Evolutionary conservation across 1,140 invertebrate genomes (phyloP).

Genomic region (Philaenus spumarius): DNA sequence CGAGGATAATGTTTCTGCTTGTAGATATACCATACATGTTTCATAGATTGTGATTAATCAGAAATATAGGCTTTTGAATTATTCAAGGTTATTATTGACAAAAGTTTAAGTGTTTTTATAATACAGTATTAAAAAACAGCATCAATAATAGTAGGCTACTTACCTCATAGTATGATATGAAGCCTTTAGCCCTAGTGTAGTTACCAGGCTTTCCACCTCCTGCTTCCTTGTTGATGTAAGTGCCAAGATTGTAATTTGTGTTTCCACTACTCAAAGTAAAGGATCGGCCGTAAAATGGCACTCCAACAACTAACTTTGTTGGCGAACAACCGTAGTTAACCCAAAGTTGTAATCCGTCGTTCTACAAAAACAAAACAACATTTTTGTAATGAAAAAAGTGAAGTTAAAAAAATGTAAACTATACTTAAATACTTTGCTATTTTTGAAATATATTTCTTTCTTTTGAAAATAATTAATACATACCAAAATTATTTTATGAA

Average conservation of each 20-base stretch:
- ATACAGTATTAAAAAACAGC: no score
- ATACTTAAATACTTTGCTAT: no score
- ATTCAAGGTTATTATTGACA: background rate
- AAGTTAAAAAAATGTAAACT: no score
- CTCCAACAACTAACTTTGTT: slow-evolving; percentile 75
- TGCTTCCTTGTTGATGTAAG: slow-evolving; percentile 61
- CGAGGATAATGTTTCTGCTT: no score
- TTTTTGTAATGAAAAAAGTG: no score
- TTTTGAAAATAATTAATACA: background rate
- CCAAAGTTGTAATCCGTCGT: slow-evolving; percentile 79
- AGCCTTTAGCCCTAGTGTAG: slow-evolving; percentile 64
- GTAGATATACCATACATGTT: background rate
- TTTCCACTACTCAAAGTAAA: slow-evolving; percentile 56
- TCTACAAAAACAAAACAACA: slow-evolving; percentile 53
- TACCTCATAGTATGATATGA: slow-evolving; percentile 69
- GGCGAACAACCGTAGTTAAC: slow-evolving; percentile 76
- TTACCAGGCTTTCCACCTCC: slow-evolving; percentile 76
- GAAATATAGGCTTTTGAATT: slow-evolving; percentile 1
- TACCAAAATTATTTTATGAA: no score
- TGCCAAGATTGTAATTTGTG: slow-evolving; percentile 71
- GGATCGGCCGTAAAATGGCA: slow-evolving; percentile 47
- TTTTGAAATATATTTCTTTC: no score
- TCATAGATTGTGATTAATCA: background rate
- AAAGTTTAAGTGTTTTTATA: no score
- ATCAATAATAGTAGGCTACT: background rate